Evolutionary conservation across 1,140 invertebrate species (phyloP).

Genomic region (Hydropsyche tenuis): DNA sequence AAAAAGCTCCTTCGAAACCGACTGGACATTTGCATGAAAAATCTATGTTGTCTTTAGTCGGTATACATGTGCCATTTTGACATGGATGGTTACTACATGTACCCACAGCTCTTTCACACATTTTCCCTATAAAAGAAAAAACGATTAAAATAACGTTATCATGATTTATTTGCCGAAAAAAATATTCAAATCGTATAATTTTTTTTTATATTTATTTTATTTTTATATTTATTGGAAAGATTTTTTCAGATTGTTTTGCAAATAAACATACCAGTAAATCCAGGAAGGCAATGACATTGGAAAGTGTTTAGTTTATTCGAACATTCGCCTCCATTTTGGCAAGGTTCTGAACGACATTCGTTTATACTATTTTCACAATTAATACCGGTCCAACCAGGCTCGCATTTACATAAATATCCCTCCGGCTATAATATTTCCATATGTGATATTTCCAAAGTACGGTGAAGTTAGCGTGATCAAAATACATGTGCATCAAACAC

Average conservation of each 20-base stretch:
- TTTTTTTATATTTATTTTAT: no score
- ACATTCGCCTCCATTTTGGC: conserved; percentile 71
- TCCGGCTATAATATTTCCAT: conserved; percentile 55
- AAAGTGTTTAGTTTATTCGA: conserved; percentile 66
- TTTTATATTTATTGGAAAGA: no score
- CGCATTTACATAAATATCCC: conserved; percentile 77
- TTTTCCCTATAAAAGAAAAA: conserved; percentile 37
- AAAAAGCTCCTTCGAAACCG: conserved; percentile 78
- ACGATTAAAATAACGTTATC: not conserved
- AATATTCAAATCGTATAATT: no score
- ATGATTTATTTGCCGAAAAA: no score
- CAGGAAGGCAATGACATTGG: conserved; percentile 73
- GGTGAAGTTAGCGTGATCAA: conserved; percentile 2
- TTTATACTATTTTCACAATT: conserved; percentile 67
- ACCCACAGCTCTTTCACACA: conserved; percentile 45
- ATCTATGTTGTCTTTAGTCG: conserved; percentile 71
- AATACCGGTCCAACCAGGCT: conserved; percentile 71
- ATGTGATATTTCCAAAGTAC: not conserved
- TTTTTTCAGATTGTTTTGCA: not conserved
- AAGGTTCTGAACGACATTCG: conserved; percentile 64
- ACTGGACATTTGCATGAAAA: conserved; percentile 72
- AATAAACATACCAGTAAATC: conserved; percentile 67
- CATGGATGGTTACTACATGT: conserved; percentile 75
- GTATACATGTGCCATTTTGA: conserved; percentile 73
- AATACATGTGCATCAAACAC: conserved; percentile 38